Conservation (phyloP, 2,888 invertebrate species). For the Ichneumon xanthorius region DNA sequence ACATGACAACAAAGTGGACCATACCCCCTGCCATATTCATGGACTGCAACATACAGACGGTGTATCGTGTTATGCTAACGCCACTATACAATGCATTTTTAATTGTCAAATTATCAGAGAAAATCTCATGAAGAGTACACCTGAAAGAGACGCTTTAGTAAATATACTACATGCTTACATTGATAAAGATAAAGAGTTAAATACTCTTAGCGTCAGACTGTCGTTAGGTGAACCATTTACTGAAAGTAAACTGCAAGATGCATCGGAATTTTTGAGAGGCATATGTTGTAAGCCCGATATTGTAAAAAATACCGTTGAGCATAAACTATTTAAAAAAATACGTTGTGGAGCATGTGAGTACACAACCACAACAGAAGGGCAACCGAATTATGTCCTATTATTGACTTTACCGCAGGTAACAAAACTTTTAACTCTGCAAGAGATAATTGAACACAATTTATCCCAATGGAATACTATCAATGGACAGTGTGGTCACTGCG, state of each 20-base stretch:
- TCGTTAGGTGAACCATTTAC: slow-evolving; percentile 35
- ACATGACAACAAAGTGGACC: too few relatives aligned
- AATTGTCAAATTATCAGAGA: slow-evolving; percentile 14
- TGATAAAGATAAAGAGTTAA: neutral
- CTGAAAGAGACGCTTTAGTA: neutral
- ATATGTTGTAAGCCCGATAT: neutral
- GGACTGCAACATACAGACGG: slow-evolving; percentile 49
- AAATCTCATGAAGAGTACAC: slow-evolving; percentile 7
- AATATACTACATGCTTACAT: neutral
- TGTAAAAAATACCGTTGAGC: slow-evolving; percentile 6
- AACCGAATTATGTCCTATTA: too few relatives aligned
- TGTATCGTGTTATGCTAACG: slow-evolving; percentile 48
- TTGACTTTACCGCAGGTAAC: too few relatives aligned
- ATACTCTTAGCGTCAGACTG: slow-evolving; percentile 12
- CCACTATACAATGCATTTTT: slow-evolving; percentile 51
- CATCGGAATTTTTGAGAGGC: slow-evolving; percentile 36
- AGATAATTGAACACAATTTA: neutral
- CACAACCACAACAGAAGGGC: too few relatives aligned
- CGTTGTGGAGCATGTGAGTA: neutral
- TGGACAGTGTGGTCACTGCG: neutral
- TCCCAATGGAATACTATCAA: slow-evolving; percentile 14
- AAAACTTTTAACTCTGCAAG: too few relatives aligned
- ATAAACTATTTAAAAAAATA: slow-evolving; percentile 15
- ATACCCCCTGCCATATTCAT: slow-evolving; percentile 3
- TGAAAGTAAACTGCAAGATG: slow-evolving; percentile 35